A percentile compares a stretch with the other conserved stretches of the same genome.
Conservation (phyloP, 2,888 invertebrate genomes). For the Periphyllus acericola region DNA sequence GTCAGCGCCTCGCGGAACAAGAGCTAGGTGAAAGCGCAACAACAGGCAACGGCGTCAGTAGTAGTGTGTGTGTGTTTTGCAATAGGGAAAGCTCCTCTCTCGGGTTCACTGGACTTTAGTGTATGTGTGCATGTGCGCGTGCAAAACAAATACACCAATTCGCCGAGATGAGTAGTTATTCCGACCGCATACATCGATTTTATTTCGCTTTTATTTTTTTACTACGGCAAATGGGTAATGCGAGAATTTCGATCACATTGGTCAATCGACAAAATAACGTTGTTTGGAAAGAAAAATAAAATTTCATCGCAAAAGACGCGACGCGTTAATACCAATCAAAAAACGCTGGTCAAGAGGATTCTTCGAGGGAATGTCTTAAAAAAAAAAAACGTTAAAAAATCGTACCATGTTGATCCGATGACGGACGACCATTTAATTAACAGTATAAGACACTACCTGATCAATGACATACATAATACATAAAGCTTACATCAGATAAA, state of each 20-base stretch:
- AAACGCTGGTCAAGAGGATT: neutral
- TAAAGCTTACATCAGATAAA: too few relatives aligned
- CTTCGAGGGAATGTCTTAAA: too few relatives aligned
- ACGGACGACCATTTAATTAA: neutral
- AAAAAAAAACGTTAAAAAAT: neutral
- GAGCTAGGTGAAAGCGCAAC: conserved; percentile 42
- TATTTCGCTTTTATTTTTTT: neutral
- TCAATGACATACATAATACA: too few relatives aligned
- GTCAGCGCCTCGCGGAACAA: neutral
- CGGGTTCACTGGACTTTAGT: conserved; percentile 54
- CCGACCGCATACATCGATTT: neutral
- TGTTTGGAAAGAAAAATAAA: too few relatives aligned
- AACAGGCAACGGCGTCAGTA: neutral
- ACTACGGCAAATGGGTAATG: neutral
- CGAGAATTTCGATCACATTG: too few relatives aligned
- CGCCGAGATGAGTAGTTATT: neutral
- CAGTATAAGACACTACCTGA: too few relatives aligned
- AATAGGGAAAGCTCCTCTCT: conserved; percentile 57
- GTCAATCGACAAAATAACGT: too few relatives aligned
- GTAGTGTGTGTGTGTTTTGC: conserved; percentile 33
- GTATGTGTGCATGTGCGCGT: neutral
- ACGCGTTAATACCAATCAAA: neutral
- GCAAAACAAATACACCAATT: conserved; percentile 27
- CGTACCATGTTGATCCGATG: neutral
- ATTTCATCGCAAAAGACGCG: neutral